phyloP scores from a whole-genome alignment of 2,113 vertebrate genomes.

The Odocoileus hemionus region DNA sequence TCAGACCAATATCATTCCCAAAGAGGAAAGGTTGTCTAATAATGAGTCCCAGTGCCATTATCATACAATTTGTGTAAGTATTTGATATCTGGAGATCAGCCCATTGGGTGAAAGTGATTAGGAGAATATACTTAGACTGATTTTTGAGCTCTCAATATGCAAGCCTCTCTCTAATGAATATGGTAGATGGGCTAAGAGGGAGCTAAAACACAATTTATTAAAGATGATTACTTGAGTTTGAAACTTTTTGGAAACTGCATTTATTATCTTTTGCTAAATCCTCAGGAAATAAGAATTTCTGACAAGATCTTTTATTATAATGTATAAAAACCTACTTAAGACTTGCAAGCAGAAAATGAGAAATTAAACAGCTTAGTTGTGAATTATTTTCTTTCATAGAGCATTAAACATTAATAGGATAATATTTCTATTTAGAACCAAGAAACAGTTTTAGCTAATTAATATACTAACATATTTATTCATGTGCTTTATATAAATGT shows the following conservation, averaged over 20 bases:
- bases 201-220: constrained; percentile 57
- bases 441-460: constrained; percentile 45
- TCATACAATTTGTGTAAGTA: neutral
- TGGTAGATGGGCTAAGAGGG: neutral
- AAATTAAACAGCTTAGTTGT: constrained; percentile 61
- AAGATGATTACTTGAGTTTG: constrained; percentile 30
- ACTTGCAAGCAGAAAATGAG: constrained; percentile 35
- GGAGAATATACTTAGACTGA: neutral
- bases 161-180: neutral
- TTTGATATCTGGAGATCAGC: neutral
- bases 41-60: neutral
- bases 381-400: constrained; percentile 67
- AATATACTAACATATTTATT: constrained; percentile 47
- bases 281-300: constrained; percentile 25
- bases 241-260: neutral
- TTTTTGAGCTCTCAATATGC: neutral
- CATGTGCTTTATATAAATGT: constrained; percentile 26
- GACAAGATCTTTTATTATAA: constrained; percentile 41
- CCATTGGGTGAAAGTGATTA: neutral
- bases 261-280: constrained; percentile 45
- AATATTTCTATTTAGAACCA: constrained; percentile 70
- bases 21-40: neutral
- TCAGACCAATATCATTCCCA: constrained; percentile 11
- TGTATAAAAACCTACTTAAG: constrained; percentile 37
- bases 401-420: constrained; percentile 60